Conservation (phyloP, 2,888 invertebrate species). For the Acanthococcus lagerstroemiae region DNA sequence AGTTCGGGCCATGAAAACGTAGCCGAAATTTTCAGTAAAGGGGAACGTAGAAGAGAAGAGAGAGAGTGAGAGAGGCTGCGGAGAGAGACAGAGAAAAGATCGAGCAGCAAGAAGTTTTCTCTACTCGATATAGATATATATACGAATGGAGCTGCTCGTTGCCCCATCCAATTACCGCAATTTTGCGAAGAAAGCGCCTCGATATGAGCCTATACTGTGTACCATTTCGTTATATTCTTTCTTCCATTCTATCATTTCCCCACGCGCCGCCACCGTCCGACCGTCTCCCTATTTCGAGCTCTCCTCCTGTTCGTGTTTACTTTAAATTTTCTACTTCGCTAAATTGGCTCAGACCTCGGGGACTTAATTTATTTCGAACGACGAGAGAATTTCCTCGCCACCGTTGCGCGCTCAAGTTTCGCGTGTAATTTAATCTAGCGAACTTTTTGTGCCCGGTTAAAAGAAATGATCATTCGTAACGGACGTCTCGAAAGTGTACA, state of each 20-base stretch:
- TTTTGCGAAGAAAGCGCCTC: constrained; percentile 19
- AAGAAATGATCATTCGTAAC: constrained; percentile 23
- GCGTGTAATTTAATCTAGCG: constrained; percentile 23
- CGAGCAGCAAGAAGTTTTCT: too few relatives aligned
- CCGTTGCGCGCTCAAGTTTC: background rate
- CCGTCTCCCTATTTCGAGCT: background rate
- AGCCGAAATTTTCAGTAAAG: too few relatives aligned
- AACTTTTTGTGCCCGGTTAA: constrained; percentile 15
- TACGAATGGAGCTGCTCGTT: constrained; percentile 3
- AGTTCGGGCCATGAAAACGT: too few relatives aligned
- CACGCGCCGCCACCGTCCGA: background rate
- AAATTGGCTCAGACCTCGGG: constrained; percentile 27
- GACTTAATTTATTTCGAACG: constrained; percentile 27
- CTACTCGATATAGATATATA: background rate
- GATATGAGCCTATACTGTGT: constrained; percentile 17
- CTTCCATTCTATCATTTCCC: constrained; percentile 14
- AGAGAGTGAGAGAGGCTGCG: too few relatives aligned
- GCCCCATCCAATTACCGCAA: constrained; percentile 24
- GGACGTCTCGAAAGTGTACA: constrained; percentile 17
- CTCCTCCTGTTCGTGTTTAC: constrained; percentile 14
- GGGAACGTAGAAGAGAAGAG: too few relatives aligned
- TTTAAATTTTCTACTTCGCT: constrained; percentile 26
- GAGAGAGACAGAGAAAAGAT: too few relatives aligned
- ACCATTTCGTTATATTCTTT: constrained; percentile 16
- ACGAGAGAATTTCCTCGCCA: constrained; percentile 20